Evolutionary conservation across 2,113 vertebrate genomes (phyloP).

Genomic region (Stegostoma tigrinum): DNA sequence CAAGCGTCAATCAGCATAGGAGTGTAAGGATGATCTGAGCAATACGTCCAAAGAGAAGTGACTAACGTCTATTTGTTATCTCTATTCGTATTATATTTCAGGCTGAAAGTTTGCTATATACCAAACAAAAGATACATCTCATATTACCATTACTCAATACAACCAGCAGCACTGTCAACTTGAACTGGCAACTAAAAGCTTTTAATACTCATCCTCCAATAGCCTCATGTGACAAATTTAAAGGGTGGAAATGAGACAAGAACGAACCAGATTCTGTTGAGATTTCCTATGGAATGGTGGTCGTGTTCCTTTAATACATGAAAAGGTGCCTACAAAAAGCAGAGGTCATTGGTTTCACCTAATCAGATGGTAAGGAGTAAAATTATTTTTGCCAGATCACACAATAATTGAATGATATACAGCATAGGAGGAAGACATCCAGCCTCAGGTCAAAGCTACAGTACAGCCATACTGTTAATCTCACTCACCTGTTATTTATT

Average conservation of each 20-base stretch:
- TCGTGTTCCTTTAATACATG: neutral
- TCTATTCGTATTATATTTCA: neutral
- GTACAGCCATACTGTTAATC: neutral
- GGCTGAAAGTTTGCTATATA: neutral
- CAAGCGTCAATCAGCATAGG: neutral
- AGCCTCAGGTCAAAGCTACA: no score
- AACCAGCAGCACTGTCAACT: neutral
- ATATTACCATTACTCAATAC: neutral
- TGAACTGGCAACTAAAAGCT: neutral
- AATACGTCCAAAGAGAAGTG: neutral
- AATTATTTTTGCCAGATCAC: neutral
- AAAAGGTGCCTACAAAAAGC: neutral
- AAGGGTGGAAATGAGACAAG: neutral
- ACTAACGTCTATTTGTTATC: neutral
- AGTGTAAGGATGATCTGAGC: neutral
- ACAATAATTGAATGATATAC: neutral
- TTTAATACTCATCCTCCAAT: neutral
- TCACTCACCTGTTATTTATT: neutral
- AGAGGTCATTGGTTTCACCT: neutral
- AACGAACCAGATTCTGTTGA: neutral
- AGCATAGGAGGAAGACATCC: neutral
- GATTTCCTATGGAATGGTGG: neutral
- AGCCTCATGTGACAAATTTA: neutral
- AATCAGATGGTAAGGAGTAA: neutral
- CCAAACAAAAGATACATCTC: neutral